Base-by-base conservation (phyloP, 1,140 invertebrate species). In the Neelides sp. region DNA sequence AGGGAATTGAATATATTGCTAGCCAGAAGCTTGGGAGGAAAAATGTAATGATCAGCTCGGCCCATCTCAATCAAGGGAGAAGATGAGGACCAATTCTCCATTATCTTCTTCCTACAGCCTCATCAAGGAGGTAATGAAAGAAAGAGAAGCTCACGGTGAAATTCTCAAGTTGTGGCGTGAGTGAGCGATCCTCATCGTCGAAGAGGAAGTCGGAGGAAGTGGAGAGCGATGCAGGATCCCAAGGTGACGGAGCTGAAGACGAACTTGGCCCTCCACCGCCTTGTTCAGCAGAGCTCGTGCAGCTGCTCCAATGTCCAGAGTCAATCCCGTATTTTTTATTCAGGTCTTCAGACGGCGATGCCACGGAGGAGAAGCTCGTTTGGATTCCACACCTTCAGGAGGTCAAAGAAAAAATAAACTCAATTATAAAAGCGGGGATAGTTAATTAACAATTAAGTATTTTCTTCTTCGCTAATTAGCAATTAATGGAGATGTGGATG, bases 241-340 rank as follows among this genome's bases (percentile, higher is more conserved):
- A 55, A 12, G 55, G 59, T 1, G 55, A 61, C 4, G 54, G 55
- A 13, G 49, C 55, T 12, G 55, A 56, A 26, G 44, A 52, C 24
- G 51, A 44, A 35, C 46, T 51, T 35, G 47, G 40, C 30, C 15
- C 51, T 5, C 22, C 36, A 37, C 40, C 53, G 19, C 43, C 57
- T 23, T 51, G 42, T n/a, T n/a, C n/a, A 28, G 54, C 58, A 3
- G 58, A 61, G 48, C 45, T 57, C 13, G 59, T 61, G 22, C 50
- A 57, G 26, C 50, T 57, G 35, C 59, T 61, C 59, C 59, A 61
- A 39, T 61, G 59, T 4, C 59, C 59, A 48, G 59, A 61, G 27
- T 61, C 59, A 41, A 57, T 57, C 2, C 55, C 59, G 26, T 57
- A 57, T 32, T 55, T 61, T 50, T 51, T 54, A 32, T 3, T 46